Evolutionary conservation across 2,888 invertebrate genomes (phyloP).

Genomic region (Amiota mariae): DNA sequence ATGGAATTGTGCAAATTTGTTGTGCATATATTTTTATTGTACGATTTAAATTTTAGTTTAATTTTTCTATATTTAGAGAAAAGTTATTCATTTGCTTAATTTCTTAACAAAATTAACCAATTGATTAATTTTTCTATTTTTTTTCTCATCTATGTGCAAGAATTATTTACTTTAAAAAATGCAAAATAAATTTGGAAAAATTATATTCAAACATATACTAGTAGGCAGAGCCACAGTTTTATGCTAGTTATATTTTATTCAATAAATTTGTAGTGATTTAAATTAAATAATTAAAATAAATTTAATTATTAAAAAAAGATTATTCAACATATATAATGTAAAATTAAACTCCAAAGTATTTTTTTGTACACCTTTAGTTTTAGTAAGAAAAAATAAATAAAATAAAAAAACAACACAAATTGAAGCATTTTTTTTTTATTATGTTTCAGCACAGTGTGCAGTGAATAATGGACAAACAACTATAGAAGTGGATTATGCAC

Average conservation of each 20-base stretch:
- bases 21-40: conserved; percentile 16
- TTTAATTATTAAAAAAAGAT: conserved; percentile 25
- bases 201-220: not conserved
- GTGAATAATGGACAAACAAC: too few species aligned
- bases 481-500: too few species aligned
- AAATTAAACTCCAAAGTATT: conserved; percentile 23
- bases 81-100: conserved; percentile 17
- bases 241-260: conserved; percentile 14
- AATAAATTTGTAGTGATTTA: conserved; percentile 20
- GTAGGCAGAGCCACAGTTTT: conserved; percentile 59
- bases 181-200: conserved; percentile 40
- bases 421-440: not conserved
- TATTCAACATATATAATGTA: conserved; percentile 37
- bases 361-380: conserved; percentile 9
- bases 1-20: conserved; percentile 4
- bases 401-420: conserved; percentile 14
- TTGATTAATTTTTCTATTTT: conserved; percentile 16
- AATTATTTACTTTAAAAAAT: conserved; percentile 57
- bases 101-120: conserved; percentile 6
- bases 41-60: conserved; percentile 9
- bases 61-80: not conserved
- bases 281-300: conserved; percentile 8
- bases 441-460: too few species aligned
- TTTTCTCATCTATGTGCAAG: conserved; percentile 1
- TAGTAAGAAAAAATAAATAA: conserved; percentile 25